These are phyloP conservation scores for Podilymbus podiceps DNA, from an alignment of 2,113 vertebrate genomes.

Conservation along the genomic window DNA sequence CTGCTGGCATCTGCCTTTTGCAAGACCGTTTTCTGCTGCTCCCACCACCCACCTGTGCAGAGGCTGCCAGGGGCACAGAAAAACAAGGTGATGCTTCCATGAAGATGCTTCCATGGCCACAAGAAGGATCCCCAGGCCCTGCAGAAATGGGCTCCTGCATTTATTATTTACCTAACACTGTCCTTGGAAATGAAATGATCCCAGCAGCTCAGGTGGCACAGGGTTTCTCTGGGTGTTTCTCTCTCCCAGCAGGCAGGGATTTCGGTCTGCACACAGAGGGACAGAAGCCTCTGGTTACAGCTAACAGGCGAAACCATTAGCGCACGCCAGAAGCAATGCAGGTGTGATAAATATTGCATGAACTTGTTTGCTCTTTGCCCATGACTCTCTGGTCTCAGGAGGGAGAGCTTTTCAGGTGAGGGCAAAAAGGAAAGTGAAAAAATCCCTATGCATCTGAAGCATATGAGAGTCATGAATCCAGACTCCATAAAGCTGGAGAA, in stretches of 20 bases:
- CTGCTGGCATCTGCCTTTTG: not conserved
- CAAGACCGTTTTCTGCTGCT: not conserved
- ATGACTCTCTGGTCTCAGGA: not conserved
- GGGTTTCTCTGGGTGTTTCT: not conserved
- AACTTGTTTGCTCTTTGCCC: not conserved
- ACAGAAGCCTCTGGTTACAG: not conserved
- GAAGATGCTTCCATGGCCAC: not conserved
- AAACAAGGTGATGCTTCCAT: not conserved
- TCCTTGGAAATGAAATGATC: not conserved
- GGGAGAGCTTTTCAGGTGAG: not conserved
- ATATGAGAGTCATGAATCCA: not conserved
- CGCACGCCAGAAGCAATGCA: not conserved
- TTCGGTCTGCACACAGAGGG: not conserved
- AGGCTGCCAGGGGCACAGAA: not conserved
- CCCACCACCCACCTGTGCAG: rapidly evolving
- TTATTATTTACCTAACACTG: not conserved
- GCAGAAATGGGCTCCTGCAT: not conserved
- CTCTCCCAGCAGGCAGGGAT: not conserved
- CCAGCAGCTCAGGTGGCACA: not conserved
- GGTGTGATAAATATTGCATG: not conserved
- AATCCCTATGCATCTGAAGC: not conserved
- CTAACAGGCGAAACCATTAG: not conserved
- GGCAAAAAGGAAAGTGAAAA: not conserved
- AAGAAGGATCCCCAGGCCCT: not conserved
- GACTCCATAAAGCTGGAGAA: not conserved